Conservation (phyloP, 1,140 invertebrate genomes). For the Bathynomus jamesi region DNA sequence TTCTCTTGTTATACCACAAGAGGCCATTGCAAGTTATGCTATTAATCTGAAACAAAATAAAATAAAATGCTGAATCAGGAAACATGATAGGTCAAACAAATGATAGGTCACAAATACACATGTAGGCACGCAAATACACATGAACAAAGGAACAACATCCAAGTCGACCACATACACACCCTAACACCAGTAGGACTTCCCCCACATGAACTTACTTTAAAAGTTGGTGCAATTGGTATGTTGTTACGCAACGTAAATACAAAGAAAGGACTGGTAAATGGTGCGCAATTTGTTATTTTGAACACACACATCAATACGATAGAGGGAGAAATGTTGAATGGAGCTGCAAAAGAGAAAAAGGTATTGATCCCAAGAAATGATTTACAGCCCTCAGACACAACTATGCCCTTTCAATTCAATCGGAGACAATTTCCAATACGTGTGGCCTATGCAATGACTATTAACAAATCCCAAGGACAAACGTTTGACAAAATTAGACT, state of each 20-base stretch:
- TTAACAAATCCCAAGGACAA: constrained; percentile 7
- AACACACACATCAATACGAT: background rate
- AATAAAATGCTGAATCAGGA: no score
- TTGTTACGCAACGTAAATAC: background rate
- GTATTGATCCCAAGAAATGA: background rate
- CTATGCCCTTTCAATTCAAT: background rate
- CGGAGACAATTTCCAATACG: background rate
- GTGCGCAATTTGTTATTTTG: no score
- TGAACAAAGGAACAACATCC: no score
- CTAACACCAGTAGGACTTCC: background rate
- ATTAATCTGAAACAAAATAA: no score
- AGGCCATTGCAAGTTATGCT: no score
- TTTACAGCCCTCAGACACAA: background rate
- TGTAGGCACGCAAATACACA: no score
- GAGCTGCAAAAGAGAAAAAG: background rate
- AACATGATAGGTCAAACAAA: no score
- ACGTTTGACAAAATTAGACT: background rate
- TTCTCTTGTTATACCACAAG: no score
- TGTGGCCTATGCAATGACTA: constrained; percentile 5
- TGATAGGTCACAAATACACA: no score
- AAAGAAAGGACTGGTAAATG: no score
- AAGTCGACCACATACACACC: no score
- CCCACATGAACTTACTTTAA: no score
- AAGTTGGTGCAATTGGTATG: background rate
- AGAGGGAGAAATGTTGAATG: background rate